Conservation (phyloP, 1,140 invertebrate species). For the Periplaneta americana region DNA sequence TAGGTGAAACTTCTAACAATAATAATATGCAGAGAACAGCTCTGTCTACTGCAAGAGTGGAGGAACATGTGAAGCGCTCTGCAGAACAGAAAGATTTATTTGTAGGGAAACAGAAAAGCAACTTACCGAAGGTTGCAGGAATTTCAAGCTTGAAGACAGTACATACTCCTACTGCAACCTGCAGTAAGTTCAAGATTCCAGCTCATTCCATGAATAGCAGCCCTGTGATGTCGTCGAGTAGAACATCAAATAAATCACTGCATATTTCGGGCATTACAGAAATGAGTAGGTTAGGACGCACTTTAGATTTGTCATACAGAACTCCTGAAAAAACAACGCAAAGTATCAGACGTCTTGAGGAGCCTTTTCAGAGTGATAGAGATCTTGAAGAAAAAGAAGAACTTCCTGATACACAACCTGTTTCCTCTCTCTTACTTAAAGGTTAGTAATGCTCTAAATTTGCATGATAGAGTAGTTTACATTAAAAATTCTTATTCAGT, state of each 20-base stretch:
- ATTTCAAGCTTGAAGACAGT: not conserved
- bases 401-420: not conserved
- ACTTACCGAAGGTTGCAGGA: not conserved
- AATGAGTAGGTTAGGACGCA: not conserved
- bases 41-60: not conserved
- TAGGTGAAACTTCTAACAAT: not conserved
- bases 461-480: too few species aligned
- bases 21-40: not conserved
- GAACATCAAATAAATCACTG: not conserved
- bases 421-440: not conserved
- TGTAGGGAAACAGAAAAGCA: not conserved
- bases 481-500: too few species aligned
- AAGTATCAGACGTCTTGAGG: not conserved
- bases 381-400: not conserved
- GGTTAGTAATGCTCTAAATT: not conserved
- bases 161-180: not conserved
- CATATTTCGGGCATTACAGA: not conserved
- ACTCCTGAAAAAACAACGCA: not conserved
- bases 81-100: not conserved
- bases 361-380: not conserved
- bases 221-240: not conserved
- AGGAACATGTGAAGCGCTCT: not conserved
- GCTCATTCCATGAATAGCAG: not conserved
- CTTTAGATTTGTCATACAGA: not conserved
- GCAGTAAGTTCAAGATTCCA: not conserved